Evolutionary conservation across 2,113 vertebrate species (phyloP).

Genomic region (Diglossa brunneiventris): DNA sequence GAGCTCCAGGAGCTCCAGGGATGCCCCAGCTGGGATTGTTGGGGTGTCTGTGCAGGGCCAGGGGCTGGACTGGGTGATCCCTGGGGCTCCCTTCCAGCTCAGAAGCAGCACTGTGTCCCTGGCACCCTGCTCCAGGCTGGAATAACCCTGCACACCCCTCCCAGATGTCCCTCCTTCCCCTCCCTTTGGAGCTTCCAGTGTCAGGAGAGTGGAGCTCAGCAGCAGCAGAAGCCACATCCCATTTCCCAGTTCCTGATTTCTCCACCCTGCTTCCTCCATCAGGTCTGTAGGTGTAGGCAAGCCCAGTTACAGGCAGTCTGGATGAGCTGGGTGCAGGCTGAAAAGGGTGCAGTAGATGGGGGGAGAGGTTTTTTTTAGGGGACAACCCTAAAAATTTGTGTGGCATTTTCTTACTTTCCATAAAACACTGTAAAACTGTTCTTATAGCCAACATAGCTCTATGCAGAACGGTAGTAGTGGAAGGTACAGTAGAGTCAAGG

Average conservation of each 20-base stretch:
- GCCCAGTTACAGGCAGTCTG: background rate
- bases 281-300: background rate
- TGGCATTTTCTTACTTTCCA: background rate
- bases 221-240: background rate
- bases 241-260: background rate
- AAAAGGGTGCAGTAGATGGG: background rate
- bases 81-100: background rate
- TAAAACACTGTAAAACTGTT: background rate
- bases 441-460: background rate
- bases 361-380: background rate
- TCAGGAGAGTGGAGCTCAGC: background rate
- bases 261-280: background rate
- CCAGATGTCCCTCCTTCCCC: background rate
- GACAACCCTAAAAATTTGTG: background rate
- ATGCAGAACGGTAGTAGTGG: background rate
- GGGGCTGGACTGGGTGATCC: accelerated
- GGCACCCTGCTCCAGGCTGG: accelerated
- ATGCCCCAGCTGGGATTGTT: background rate
- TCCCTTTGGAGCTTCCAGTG: background rate
- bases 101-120: accelerated
- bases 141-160: background rate
- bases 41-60: background rate
- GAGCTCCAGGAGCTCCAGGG: background rate
- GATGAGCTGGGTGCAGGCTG: background rate
- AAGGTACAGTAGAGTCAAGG: background rate